Base-by-base conservation (phyloP, 2,113 vertebrate species). In the Spea bombifrons region DNA sequence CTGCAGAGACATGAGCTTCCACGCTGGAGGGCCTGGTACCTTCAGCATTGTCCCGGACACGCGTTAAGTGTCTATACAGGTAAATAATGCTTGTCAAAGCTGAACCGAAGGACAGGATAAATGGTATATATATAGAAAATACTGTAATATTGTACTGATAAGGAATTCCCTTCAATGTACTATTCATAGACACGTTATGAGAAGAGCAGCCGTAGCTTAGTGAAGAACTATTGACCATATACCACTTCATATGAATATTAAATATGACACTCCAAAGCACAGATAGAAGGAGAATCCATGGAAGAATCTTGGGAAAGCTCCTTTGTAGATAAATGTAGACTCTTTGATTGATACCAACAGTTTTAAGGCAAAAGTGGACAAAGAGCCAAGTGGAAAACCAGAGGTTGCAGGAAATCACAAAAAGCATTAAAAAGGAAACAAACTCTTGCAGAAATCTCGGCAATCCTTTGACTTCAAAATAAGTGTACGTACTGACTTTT, bases 371-470 rank as follows among this genome's bases (percentile, higher is more conserved):
- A 49, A 15, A 75, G 15, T 55, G 64, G 2, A 75, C 8, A 46
- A 63, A 75, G 10, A 75, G 64, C 74, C 74, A 75, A 9, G 61
- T 64, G 5, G 8, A 64, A 17, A 64, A 64, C 61, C 61, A 64
- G 16, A 64, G 61, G 17, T 67, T 75, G 43, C 64, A 55, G 30
- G 73, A 75, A 30, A 30, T 30, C 30, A 30, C 30, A 30, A 30
- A 30, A 30, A 30, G 30, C 30, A 30, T 30, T 30, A 30, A 30
- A 30, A 30, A 30, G 30, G 30, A 30, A 2, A 30, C 30, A 30
- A 30, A 30, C 30, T 30, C 30, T 30, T 30, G 30, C 30, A 30
- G 30, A 30, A 30, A 30, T 30, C 1, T 2, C 30, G 30, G 30
- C 30, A 30, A 30, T 30, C 30, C 30, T 30, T 2, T 30, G 30